A percentile compares a stretch with the other conserved stretches of the same genome.
Conservation (phyloP, 2,797 vertebrate genomes). For the Argyrosomus regius region DNA sequence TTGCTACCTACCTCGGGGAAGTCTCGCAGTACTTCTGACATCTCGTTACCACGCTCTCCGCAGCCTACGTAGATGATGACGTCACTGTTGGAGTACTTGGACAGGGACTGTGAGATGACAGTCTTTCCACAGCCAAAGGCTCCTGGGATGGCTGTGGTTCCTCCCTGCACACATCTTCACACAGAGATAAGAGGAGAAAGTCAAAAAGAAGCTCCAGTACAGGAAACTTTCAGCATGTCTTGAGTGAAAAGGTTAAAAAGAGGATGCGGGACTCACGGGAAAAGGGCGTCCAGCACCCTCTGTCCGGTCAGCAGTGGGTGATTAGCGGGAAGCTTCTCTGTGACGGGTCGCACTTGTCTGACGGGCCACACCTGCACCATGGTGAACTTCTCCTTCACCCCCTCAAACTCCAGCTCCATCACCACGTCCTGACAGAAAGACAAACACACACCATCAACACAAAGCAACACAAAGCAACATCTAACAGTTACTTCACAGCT, state of each 20-base stretch:
- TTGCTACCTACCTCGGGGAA: conserved; percentile 83
- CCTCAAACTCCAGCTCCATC: conserved; percentile 97
- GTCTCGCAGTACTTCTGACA: conserved; percentile 98
- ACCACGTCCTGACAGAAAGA: conserved; percentile 90
- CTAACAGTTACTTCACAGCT: neutral
- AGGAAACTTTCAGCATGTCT: neutral
- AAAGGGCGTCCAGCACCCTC: conserved; percentile 88
- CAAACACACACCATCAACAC: conserved; percentile 18
- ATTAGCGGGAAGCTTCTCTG: conserved; percentile 96
- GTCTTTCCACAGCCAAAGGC: conserved; percentile 98
- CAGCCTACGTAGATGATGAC: conserved; percentile 98
- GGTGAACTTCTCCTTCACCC: conserved; percentile 95
- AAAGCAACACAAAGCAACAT: conserved; percentile 7
- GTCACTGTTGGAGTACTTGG: conserved; percentile 98
- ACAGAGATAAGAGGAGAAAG: conserved; percentile 24
- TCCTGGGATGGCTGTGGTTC: conserved; percentile 97
- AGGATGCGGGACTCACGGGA: conserved; percentile 88
- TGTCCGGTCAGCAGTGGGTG: conserved; percentile 88
- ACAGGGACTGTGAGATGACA: conserved; percentile 97
- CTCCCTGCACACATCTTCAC: conserved; percentile 95
- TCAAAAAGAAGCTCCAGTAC: neutral
- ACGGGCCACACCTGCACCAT: conserved; percentile 99
- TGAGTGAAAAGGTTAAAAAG: neutral
- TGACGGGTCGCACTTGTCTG: conserved; percentile 94
- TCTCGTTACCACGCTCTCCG: conserved; percentile 97